Percentiles rank a stretch among this genome's conserved stretches.
Evolutionary conservation across 2,888 invertebrate genomes (phyloP).

Genomic region (Plusia festucae): DNA sequence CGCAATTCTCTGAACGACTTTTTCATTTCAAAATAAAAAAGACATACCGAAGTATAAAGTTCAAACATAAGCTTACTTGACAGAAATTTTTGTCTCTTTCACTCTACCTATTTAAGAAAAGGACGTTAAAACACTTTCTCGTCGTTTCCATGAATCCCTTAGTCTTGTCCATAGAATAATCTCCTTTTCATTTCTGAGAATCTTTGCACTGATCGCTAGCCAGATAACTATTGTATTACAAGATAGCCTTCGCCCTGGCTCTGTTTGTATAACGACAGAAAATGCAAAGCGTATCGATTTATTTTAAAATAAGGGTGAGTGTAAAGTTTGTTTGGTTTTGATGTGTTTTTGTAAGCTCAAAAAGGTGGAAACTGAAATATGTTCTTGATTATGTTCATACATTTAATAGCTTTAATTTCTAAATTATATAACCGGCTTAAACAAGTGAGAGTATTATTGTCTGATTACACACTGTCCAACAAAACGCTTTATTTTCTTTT

Average conservation of each 20-base stretch:
- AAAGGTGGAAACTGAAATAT: neutral
- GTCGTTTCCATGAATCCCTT: constrained; percentile 22
- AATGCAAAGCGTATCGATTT: constrained; percentile 28
- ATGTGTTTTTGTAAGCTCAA: neutral
- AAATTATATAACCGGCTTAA: too few relatives aligned
- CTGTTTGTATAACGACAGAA: constrained; percentile 19
- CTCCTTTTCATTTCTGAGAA: constrained; percentile 35
- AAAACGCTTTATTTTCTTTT: too few relatives aligned
- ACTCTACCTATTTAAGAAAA: neutral
- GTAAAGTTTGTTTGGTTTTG: neutral
- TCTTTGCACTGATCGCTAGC: constrained; percentile 36
- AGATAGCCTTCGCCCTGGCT: constrained; percentile 31
- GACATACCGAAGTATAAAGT: neutral
- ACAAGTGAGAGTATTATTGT: too few relatives aligned
- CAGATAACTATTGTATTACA: constrained; percentile 45
- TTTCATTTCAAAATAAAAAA: neutral
- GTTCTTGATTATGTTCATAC: neutral
- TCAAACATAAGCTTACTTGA: neutral
- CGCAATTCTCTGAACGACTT: neutral
- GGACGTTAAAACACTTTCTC: neutral
- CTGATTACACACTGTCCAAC: too few relatives aligned
- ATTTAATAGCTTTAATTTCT: too few relatives aligned
- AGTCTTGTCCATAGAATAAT: constrained; percentile 25
- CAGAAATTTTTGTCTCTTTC: neutral
- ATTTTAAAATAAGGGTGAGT: constrained; percentile 2